Evolutionary conservation across 2,113 vertebrate genomes (phyloP).

Genomic region (Pelecanoides urinatrix): DNA sequence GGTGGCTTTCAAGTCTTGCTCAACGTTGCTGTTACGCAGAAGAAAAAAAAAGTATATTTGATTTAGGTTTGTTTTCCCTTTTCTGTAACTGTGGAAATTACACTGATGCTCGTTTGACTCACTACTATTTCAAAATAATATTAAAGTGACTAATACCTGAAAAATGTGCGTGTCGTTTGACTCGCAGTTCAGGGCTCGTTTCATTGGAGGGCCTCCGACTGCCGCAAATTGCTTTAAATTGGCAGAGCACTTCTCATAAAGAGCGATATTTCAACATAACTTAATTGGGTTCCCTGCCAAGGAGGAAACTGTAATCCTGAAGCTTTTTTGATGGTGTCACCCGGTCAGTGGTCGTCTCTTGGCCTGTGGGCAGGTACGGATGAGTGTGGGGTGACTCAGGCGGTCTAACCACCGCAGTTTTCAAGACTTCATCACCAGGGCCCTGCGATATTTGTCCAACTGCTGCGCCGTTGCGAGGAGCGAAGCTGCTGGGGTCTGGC

Average conservation of each 20-base stretch:
- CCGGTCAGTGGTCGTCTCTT: not conserved
- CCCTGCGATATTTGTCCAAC: not conserved
- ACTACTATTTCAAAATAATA: not conserved
- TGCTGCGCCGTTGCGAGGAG: not conserved
- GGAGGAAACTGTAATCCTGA: not conserved
- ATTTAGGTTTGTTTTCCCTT: conserved; percentile 47
- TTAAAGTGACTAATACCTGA: conserved; percentile 19
- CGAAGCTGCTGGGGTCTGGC: not conserved
- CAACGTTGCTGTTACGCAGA: not conserved
- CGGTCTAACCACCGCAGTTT: rapidly evolving
- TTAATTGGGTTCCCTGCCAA: not conserved
- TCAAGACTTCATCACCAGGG: not conserved
- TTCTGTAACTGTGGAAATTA: conserved; percentile 20
- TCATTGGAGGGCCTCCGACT: not conserved
- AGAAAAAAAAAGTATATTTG: not conserved
- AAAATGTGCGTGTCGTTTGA: not conserved
- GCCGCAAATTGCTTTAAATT: not conserved
- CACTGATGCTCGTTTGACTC: conserved; percentile 30
- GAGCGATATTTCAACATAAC: not conserved
- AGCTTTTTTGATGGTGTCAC: not conserved
- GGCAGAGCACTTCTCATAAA: not conserved
- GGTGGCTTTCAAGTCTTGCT: conserved; percentile 8
- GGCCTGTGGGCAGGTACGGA: not conserved
- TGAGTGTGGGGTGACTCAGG: not conserved
- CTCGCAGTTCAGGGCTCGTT: not conserved